A percentile compares a stretch with the other conserved stretches of the same genome.
phyloP scores from a whole-genome alignment of 2,888 invertebrate species.

The Phengaris alcon region DNA sequence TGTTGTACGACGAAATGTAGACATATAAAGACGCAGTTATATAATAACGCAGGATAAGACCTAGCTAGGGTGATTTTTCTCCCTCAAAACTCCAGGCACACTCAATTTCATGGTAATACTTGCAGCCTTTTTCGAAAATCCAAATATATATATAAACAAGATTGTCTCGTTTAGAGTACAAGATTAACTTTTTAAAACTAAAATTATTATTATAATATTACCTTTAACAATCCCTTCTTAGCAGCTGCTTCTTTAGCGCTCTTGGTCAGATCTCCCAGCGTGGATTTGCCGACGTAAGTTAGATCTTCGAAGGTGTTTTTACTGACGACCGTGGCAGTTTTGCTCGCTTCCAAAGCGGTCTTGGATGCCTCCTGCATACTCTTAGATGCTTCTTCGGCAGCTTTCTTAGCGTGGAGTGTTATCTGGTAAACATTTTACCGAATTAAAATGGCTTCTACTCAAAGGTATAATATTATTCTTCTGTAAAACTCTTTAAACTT shows the following conservation, averaged over 20 bases:
- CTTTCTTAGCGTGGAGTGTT: slow-evolving; percentile 92
- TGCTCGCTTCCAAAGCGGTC: slow-evolving; percentile 90
- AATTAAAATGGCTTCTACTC: background rate
- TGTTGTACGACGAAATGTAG: no score
- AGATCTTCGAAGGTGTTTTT: slow-evolving; percentile 93
- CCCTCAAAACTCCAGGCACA: no score
- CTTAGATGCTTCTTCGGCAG: slow-evolving; percentile 89
- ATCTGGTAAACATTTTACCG: slow-evolving; percentile 70
- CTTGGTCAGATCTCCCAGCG: slow-evolving; percentile 93
- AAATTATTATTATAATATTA: slow-evolving; percentile 46
- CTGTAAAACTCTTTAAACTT: no score
- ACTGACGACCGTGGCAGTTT: slow-evolving; percentile 92
- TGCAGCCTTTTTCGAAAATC: no score
- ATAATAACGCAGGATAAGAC: no score
- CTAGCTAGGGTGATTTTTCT: no score
- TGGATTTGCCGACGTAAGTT: slow-evolving; percentile 93
- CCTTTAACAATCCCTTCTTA: slow-evolving; percentile 91
- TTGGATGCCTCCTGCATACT: slow-evolving; percentile 92
- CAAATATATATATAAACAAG: no score
- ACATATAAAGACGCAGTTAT: no score
- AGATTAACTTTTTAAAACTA: no score
- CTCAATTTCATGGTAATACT: no score
- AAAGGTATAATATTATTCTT: background rate
- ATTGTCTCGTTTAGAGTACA: no score
- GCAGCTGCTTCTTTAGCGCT: slow-evolving; percentile 93